Percentiles rank a stretch among this genome's conserved stretches.
Evolutionary conservation across 2,113 vertebrate species (phyloP).

Genomic region (Felis chaus): DNA sequence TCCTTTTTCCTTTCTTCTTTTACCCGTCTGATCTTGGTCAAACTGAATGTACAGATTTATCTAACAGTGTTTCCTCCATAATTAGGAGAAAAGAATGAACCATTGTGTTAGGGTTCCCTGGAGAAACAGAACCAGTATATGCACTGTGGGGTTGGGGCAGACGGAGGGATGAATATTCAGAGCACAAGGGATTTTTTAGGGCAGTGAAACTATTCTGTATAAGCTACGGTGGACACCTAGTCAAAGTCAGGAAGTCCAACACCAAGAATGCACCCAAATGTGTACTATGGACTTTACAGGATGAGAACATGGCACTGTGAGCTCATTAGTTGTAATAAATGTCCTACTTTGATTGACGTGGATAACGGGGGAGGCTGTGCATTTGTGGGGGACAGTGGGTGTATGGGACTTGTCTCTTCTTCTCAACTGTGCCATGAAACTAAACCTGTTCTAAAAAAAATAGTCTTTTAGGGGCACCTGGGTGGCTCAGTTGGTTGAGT

Average conservation of each 20-base stretch:
- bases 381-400: rapidly evolving
- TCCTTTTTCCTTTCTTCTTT: neutral
- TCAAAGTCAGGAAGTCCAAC: neutral
- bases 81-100: neutral
- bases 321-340: neutral
- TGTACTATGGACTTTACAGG: too few species aligned
- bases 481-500: neutral
- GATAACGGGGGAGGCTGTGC: neutral
- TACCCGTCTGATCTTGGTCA: too few species aligned
- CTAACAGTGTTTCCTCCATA: too few species aligned
- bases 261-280: neutral
- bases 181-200: neutral
- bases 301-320: neutral
- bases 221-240: rapidly evolving
- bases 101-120: neutral
- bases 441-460: neutral
- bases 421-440: neutral
- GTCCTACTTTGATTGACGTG: neutral
- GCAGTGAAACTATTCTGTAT: neutral
- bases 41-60: too few species aligned
- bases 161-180: neutral
- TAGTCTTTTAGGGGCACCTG: neutral
- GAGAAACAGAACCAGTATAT: neutral
- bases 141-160: neutral
- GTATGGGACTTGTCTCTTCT: neutral